A percentile compares a stretch with the other conserved stretches of the same genome.
Conservation (phyloP, 2,113 vertebrate genomes). For the Kryptolebias marmoratus region DNA sequence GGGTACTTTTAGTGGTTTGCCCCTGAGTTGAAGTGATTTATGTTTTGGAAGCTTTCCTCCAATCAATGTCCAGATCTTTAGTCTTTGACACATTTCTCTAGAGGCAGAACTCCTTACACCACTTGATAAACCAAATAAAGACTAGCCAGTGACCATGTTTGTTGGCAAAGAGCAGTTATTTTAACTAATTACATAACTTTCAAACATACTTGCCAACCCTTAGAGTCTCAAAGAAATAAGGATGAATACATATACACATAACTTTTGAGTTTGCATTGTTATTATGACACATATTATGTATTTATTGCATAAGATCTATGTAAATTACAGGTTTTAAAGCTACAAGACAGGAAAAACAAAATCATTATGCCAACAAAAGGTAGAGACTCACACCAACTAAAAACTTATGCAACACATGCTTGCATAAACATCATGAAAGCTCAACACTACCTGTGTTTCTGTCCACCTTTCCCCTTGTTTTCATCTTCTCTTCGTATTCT, state of each 20-base stretch:
- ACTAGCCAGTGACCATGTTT: no score
- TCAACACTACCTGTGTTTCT: not conserved
- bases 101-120: no score
- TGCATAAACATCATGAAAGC: slow-evolving; percentile 6
- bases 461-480: not conserved
- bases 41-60: no score
- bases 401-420: slow-evolving; percentile 16
- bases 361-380: slow-evolving; percentile 4
- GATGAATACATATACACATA: not conserved
- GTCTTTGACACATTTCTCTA: no score
- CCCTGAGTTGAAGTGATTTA: no score
- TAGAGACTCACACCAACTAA: slow-evolving; percentile 2
- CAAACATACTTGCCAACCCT: no score
- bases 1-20: no score
- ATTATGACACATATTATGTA: not conserved
- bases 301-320: not conserved
- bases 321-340: not conserved
- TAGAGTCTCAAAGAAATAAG: not conserved
- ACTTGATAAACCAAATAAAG: no score
- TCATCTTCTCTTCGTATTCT: slow-evolving; percentile 5
- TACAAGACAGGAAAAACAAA: not conserved
- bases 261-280: not conserved
- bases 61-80: no score
- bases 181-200: no score
- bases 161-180: no score